Evolutionary conservation across 2,113 vertebrate genomes (phyloP).

Genomic region (Perca flavescens): DNA sequence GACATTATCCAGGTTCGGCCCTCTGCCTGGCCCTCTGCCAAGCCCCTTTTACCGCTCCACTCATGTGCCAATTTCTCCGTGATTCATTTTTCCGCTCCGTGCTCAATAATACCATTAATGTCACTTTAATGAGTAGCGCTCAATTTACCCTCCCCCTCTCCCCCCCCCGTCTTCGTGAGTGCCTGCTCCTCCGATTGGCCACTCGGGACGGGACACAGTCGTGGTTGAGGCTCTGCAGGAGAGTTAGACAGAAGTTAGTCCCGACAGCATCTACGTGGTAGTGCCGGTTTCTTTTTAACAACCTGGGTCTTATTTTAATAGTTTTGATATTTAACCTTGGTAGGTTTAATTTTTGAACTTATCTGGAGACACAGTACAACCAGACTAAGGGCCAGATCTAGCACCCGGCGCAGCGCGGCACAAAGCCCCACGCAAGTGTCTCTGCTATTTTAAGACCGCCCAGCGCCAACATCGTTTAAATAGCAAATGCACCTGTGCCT

Average conservation of each 20-base stretch:
- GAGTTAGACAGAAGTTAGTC: conserved; percentile 18
- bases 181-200: conserved; percentile 61
- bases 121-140: conserved; percentile 76
- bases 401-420: too few relatives aligned
- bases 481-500: too few relatives aligned
- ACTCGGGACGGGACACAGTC: conserved; percentile 44
- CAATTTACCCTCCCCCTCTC: conserved; percentile 56
- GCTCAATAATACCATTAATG: conserved; percentile 76
- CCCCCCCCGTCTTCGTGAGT: conserved; percentile 62
- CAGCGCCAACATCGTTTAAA: too few relatives aligned
- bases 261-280: background rate
- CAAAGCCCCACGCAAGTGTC: too few relatives aligned
- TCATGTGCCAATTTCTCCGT: conserved; percentile 61
- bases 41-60: conserved; percentile 41
- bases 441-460: too few relatives aligned
- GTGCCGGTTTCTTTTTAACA: background rate
- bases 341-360: background rate
- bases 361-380: background rate
- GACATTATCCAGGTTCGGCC: conserved; percentile 62
- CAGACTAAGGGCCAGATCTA: too few relatives aligned
- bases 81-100: conserved; percentile 64
- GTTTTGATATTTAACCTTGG: background rate
- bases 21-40: conserved; percentile 64
- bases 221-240: conserved; percentile 39
- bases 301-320: background rate